Percentiles rank a stretch among this genome's conserved stretches.
These are phyloP conservation scores for Recurvirostra avosetta DNA, from an alignment of 2,113 vertebrate genomes.

Conservation along the genomic window DNA sequence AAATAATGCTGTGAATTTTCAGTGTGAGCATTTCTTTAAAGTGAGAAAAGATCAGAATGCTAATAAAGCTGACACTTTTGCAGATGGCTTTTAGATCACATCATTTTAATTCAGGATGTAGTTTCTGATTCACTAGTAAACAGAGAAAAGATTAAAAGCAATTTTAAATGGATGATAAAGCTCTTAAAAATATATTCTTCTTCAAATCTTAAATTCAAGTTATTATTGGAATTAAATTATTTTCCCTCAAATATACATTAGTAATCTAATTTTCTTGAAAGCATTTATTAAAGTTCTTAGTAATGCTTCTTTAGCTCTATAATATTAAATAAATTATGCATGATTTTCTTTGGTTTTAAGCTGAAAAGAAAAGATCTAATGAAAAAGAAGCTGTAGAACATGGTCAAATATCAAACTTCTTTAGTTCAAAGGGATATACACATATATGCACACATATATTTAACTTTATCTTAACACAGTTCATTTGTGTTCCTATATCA, in stretches of 20 bases:
- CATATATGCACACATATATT: background rate
- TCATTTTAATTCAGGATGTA: background rate
- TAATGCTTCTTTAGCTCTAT: background rate
- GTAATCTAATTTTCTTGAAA: background rate
- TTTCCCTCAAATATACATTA: background rate
- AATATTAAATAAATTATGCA: background rate
- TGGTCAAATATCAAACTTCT: background rate
- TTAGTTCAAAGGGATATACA: background rate
- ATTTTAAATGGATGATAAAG: slow-evolving; percentile 24
- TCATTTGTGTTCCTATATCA: background rate
- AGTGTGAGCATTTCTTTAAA: background rate
- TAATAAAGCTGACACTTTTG: background rate
- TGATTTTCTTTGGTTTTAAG: background rate
- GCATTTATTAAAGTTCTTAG: background rate
- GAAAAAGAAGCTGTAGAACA: background rate
- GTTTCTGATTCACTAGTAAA: slow-evolving; percentile 20
- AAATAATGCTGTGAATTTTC: background rate
- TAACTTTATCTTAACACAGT: background rate
- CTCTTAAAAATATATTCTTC: background rate
- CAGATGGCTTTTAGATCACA: background rate
- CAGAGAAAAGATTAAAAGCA: slow-evolving; percentile 13
- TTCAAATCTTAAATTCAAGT: background rate
- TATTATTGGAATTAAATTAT: slow-evolving; percentile 1
- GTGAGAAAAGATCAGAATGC: background rate
- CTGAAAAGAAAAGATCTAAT: background rate